These are phyloP conservation scores for Pithys albifrons DNA, from an alignment of 2,113 vertebrate genomes.

Conservation along the genomic window DNA sequence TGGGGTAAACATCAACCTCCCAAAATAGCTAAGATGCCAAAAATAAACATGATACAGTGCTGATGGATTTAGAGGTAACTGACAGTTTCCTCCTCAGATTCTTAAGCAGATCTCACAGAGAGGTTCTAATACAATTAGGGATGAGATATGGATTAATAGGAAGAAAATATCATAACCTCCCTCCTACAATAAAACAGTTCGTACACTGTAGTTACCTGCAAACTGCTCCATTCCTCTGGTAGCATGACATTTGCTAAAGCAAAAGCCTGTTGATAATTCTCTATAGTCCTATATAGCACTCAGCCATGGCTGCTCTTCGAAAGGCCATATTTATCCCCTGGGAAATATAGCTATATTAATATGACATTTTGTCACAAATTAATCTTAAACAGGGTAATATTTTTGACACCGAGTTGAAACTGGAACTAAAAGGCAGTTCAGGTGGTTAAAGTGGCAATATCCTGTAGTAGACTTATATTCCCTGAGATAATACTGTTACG, in stretches of 20 bases:
- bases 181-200: conserved; percentile 12
- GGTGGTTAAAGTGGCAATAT: conserved; percentile 56
- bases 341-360: conserved; percentile 69
- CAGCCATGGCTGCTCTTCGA: conserved; percentile 44
- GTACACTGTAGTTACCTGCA: not conserved
- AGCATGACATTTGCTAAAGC: conserved; percentile 54
- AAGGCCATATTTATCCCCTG: conserved; percentile 63
- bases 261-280: conserved; percentile 62
- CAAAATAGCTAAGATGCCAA: not conserved
- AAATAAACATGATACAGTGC: not conserved
- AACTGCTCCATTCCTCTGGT: conserved; percentile 34
- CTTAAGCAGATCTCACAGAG: conserved; percentile 48
- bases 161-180: conserved; percentile 44
- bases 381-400: conserved; percentile 60
- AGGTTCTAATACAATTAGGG: conserved; percentile 55
- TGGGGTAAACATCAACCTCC: conserved; percentile 7
- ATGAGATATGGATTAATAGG: conserved; percentile 69
- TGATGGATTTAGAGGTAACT: conserved; percentile 39
- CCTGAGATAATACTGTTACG: conserved; percentile 41
- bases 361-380: conserved; percentile 68
- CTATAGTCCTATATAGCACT: conserved; percentile 46
- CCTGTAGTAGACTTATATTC: conserved; percentile 51
- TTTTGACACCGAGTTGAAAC: conserved; percentile 51
- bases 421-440: conserved; percentile 56
- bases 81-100: conserved; percentile 10